Evolutionary conservation across 2,888 invertebrate genomes (phyloP).

Genomic region (Ditylenchus weischeri): DNA sequence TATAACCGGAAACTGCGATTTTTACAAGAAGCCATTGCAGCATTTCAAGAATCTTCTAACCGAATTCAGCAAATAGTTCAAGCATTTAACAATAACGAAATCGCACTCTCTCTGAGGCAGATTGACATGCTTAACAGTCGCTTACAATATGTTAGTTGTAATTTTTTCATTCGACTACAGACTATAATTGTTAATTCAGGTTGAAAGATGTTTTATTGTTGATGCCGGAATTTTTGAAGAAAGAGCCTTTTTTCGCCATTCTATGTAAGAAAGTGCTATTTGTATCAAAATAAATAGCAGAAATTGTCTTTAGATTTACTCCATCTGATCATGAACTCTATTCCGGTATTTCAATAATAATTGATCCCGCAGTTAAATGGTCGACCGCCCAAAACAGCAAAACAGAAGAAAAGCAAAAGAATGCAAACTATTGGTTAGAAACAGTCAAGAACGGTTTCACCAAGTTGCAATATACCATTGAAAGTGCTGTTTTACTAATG

Average conservation of each 20-base stretch:
- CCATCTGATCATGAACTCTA: conserved; percentile 19
- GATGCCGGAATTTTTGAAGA: conserved; percentile 29
- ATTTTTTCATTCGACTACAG: conserved; percentile 15
- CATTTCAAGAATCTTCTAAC: conserved; percentile 26
- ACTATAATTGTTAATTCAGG: neutral
- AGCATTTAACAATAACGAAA: conserved; percentile 28
- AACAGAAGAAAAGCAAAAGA: neutral
- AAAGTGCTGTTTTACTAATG: conserved; percentile 41
- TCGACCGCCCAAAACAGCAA: conserved; percentile 11
- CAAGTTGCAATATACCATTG: conserved; percentile 42
- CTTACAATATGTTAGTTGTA: conserved; percentile 16
- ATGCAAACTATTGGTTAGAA: conserved; percentile 18
- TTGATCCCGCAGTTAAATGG: conserved; percentile 41
- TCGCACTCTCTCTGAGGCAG: conserved; percentile 17
- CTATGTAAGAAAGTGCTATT: conserved; percentile 9
- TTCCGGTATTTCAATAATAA: conserved; percentile 26
- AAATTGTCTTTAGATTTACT: conserved; percentile 13
- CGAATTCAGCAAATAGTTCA: conserved; percentile 27
- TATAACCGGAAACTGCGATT: conserved; percentile 22
- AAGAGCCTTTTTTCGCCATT: conserved; percentile 27
- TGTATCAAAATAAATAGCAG: too few relatives aligned
- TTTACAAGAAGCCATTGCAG: conserved; percentile 22
- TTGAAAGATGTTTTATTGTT: conserved; percentile 34
- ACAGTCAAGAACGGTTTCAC: conserved; percentile 31
- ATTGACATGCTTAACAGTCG: conserved; percentile 31